Evolutionary conservation across 2,113 vertebrate species (phyloP), one percentile per base, ranked within the genome.

Genomic region (Fulica atra): DNA sequence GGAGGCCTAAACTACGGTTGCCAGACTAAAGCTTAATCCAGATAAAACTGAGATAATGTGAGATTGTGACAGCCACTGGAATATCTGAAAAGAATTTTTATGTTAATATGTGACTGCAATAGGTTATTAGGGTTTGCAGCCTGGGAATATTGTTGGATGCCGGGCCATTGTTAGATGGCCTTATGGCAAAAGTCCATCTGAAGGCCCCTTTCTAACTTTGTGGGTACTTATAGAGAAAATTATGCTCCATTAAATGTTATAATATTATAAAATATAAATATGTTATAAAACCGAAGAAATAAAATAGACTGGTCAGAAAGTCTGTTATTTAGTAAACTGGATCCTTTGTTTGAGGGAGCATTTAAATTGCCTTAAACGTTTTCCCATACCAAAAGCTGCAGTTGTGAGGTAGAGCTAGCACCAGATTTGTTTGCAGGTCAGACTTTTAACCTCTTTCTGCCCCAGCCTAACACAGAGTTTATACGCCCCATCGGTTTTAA

Each of bases 401-500:
- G 1, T 81, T 95, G 77, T 86, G 73, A 89, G 54, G 48, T 84
- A 84, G 35, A 84, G 38, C 18, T 68, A 86, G 46, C 46, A 74
- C 7, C 56, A 84, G 81, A 89, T 97, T 86, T 89, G 35, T 79
- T 60, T 69, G 44, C 28, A 68, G 86, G 94, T 95, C 91, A 95
- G 93, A 95, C 88, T 97, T 97, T 68, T 95, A 84, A 91, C 91
- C 69, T 84, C 46, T n/a, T 84, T 82, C 44, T 76, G 44, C 21
- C 57, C 72, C 44, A 57, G 65, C 77, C 73, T 74, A 92, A 87
- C 79, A 92, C 33, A 84, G 77, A 84, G 70, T 95, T 95, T 97
- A 71, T 53, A 89, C 33, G n/a, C 69, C 70, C 93, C 93, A 93
- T 95, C 77, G 4, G 59, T 92, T 97, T 92, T 95, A 95, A 96